Evolutionary conservation across 1,140 invertebrate species (phyloP), one percentile per base, ranked within the genome.

Genomic region (Holcopasites calliopsidis): DNA sequence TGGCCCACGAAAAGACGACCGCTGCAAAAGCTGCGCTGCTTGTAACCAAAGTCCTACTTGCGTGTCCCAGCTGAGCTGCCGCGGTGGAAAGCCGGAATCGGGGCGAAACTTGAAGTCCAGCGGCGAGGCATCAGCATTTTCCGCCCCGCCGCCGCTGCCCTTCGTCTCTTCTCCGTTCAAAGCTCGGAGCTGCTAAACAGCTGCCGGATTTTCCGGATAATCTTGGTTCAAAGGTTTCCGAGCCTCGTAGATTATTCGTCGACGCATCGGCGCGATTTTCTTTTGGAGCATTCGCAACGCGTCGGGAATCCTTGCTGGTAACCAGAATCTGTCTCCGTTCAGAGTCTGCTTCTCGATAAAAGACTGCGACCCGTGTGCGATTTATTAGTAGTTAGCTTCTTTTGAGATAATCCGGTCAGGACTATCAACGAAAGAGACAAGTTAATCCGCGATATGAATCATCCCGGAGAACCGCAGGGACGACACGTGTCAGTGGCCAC

Each of bases 191-290:
- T 1, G 16, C n/a, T 40, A 33, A 47, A 71, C 49, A 60, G n/a
- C 23, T 4, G 7, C 8, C 13, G 66, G 47, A 72, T 72, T 57
- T 40, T 38, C 21, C 26, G 58, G 70, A 61, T 72, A 26, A 72
- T 72, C 70, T 47, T 72, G 70, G 64, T 72, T 72, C 64, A 31
- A 42, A 72, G 40, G 60, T 28, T 47, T 54, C 55, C 23, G 35
- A 35, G 26, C 49, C 18, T 40, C 35, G 58, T 38, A 31, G 47
- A 60, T 44, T 47, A 44, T 38, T 10, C 21, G 33, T 2, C 49
- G 65, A 42, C 18, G 42, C 49, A 49, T 60, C 42, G 16, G 47
- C 55, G 10, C 38, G 65, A 54, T 54, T 54, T 38, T n/a, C n/a
- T n/a, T n/a, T n/a, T n/a, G n/a, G n/a, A n/a, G n/a, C n/a, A n/a